Evolutionary conservation across 2,113 vertebrate genomes (phyloP), one percentile per base, ranked within the genome.

Genomic region (Sinocyclocheilus rhinocerous): DNA sequence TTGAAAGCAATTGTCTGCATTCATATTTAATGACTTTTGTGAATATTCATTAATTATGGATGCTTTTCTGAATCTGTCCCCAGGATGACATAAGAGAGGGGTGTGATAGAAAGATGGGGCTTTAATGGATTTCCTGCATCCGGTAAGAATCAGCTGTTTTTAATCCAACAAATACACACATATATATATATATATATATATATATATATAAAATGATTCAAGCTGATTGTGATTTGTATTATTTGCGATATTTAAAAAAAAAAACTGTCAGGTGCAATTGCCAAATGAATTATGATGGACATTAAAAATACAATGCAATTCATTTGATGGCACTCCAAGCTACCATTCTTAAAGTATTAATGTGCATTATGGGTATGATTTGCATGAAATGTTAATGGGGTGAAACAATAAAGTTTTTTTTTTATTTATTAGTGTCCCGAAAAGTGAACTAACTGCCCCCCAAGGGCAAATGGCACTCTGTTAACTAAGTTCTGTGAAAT

Each of bases 1-100:
- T 77, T 29, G 81, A 81, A 83, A 86, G 76, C 81, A 86, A 84
- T 86, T 83, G 67, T 76, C n/a, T 48, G 7, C 61, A 73, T 84
- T 79, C 57, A 72, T 69, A n/a, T 83, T 84, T 69, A 26, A 73
- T 81, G 39, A 69, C 82, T 55, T 84, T 84, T 86, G 81, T 84
- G 76, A 76, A 86, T 39, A 63, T 82, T 87, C 39, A 81, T 89
- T 76, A 83, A 85, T 85, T 87, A 89, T 89, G 83, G 52, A 87
- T 84, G 59, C 67, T 45, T 80, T 83, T 81, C 33, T 59, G 36
- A 80, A 87, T 36, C 29, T 39, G n/a, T 48, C 45, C 55, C 67
- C 52, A 22, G 73, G 50, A 83, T 85, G 80, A 69, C 79, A 59
- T 75, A 65, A 55, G 12, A 83, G 59, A 61, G 22, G 22, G 33